phyloP scores from a whole-genome alignment of 2,888 invertebrate genomes.

The Platycheirus albimanus region DNA sequence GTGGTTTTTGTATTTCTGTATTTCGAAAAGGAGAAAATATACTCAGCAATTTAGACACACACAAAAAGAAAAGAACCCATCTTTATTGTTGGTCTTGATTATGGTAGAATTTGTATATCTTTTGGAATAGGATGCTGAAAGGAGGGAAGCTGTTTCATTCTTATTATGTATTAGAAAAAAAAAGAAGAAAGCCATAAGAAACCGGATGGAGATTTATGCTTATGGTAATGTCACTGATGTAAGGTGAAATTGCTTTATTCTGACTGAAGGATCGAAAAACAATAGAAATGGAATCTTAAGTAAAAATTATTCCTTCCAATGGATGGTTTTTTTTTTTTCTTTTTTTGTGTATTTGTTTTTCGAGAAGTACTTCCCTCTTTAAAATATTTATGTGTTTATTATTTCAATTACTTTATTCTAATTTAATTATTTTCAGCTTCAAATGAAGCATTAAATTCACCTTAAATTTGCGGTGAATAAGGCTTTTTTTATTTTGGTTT shows the following conservation, averaged over 20 bases:
- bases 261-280: conserved; percentile 23
- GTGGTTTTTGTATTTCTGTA: conserved; percentile 29
- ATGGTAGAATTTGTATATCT: background rate
- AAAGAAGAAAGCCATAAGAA: conserved; percentile 51
- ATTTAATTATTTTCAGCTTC: conserved; percentile 19
- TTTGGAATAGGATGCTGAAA: conserved; percentile 5
- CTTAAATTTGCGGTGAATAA: too few species aligned
- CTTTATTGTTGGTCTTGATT: background rate
- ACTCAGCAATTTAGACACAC: conserved; percentile 32
- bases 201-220: conserved; percentile 63
- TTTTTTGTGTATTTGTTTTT: too few species aligned
- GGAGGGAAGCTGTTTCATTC: conserved; percentile 21
- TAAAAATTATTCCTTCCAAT: background rate
- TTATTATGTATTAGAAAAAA: too few species aligned
- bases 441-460: background rate
- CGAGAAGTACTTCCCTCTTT: background rate
- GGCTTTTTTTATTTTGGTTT: too few species aligned
- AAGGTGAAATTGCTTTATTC: conserved; percentile 60
- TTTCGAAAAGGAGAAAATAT: conserved; percentile 16
- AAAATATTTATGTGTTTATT: conserved; percentile 22
- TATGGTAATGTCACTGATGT: conserved; percentile 61
- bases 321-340: background rate
- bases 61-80: background rate
- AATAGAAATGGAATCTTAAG: conserved; percentile 14
- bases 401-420: conserved; percentile 26